Evolutionary conservation across 1,140 invertebrate species (phyloP).

Genomic region (Drosophila ercepeae): DNA sequence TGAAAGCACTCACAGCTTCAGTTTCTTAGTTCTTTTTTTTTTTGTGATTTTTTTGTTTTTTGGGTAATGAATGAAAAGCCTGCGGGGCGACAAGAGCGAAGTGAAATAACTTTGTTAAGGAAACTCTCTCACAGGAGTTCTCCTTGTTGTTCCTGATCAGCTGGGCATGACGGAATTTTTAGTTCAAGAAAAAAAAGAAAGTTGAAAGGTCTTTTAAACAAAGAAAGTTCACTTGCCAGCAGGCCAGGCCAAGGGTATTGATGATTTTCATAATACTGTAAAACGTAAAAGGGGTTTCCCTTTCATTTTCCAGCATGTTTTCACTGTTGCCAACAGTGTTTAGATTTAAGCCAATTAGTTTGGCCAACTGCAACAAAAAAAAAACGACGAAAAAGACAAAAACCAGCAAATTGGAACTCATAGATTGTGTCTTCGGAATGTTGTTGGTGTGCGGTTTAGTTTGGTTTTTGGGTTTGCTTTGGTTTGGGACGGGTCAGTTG

Average conservation of each 20-base stretch:
- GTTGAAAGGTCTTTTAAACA: conserved; percentile 8
- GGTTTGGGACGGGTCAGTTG: conserved; percentile 17
- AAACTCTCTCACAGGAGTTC: conserved; percentile 20
- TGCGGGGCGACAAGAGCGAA: conserved; percentile 7
- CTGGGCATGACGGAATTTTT: conserved; percentile 26
- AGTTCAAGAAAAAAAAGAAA: conserved; percentile 4
- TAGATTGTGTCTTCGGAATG: conserved; percentile 73
- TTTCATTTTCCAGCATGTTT: conserved; percentile 4
- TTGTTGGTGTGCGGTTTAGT: conserved; percentile 16
- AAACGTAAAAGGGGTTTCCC: not conserved
- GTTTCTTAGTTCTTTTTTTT: conserved; percentile 6
- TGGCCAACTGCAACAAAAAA: conserved; percentile 39
- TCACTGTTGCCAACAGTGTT: conserved; percentile 47
- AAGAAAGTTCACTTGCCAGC: not conserved
- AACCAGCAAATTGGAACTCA: conserved; percentile 53
- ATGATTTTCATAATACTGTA: conserved; percentile 12
- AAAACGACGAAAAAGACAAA: conserved; percentile 14
- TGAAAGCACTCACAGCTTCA: conserved; percentile 23
- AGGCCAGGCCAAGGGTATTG: conserved; percentile 30
- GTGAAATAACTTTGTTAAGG: conserved; percentile 36
- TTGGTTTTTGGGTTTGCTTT: conserved; percentile 16
- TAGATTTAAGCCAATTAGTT: conserved; percentile 78
- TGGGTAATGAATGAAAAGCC: conserved; percentile 44
- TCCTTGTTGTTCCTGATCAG: conserved; percentile 37
- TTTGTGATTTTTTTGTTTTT: not conserved